Conservation (phyloP, 2,797 vertebrate genomes). For the Tokudaia tokunoshimensis region DNA sequence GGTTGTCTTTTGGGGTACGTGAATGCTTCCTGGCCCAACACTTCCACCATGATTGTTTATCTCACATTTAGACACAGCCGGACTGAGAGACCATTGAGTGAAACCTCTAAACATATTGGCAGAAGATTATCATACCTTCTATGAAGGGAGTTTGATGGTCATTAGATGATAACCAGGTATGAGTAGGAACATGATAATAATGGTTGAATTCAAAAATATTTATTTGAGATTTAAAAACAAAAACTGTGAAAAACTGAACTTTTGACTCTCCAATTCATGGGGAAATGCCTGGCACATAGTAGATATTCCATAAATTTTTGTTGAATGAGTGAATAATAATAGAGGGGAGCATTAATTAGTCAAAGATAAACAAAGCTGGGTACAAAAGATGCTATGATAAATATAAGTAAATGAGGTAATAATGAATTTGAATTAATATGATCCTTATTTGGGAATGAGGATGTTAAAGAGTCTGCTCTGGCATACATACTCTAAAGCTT, state of each 20-base stretch:
- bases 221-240: not conserved
- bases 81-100: too few species aligned
- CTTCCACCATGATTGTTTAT: not conserved
- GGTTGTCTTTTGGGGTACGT: not conserved
- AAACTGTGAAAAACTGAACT: not conserved
- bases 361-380: not conserved
- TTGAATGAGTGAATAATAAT: not conserved
- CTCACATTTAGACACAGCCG: not conserved
- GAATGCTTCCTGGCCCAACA: not conserved
- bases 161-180: not conserved
- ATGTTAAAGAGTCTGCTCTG: not conserved
- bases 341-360: not conserved
- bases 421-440: not conserved
- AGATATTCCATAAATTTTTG: not conserved
- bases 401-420: not conserved
- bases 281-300: not conserved
- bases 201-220: not conserved
- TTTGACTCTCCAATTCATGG: not conserved
- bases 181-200: accelerated
- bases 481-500: not conserved
- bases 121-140: not conserved
- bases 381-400: not conserved
- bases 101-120: not conserved
- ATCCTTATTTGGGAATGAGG: not conserved
- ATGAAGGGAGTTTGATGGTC: not conserved